Evolutionary conservation across 2,113 vertebrate genomes (phyloP).

Genomic region (Nyctibius bracteatus): DNA sequence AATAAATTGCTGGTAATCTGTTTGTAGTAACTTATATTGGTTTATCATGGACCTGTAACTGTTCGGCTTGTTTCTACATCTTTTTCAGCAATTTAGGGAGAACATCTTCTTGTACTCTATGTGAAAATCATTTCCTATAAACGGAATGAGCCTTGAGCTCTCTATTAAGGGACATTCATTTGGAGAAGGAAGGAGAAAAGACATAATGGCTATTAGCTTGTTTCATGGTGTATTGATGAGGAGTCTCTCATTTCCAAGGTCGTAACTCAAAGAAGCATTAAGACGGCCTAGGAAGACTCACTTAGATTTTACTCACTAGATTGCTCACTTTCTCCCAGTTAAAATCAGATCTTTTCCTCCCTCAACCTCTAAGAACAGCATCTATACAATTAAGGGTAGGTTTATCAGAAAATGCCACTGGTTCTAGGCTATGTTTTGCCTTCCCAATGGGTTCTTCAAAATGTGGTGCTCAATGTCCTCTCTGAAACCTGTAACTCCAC

Average conservation of each 20-base stretch:
- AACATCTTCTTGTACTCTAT: not conserved
- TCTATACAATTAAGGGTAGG: not conserved
- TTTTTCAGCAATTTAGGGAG: slow-evolving; percentile 24
- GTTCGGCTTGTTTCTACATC: not conserved
- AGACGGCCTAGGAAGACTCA: not conserved
- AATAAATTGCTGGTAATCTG: not conserved
- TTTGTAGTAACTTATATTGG: not conserved
- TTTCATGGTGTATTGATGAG: slow-evolving; percentile 22
- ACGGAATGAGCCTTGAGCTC: slow-evolving; percentile 3
- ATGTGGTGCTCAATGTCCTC: accelerated
- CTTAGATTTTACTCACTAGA: not conserved
- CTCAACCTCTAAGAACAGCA: not conserved
- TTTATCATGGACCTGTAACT: not conserved
- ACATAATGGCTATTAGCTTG: not conserved
- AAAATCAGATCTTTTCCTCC: not conserved
- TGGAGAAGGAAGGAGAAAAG: not conserved
- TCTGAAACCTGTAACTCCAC: not conserved
- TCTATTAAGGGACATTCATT: not conserved
- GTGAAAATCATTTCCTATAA: slow-evolving; percentile 23
- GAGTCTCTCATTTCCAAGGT: not conserved
- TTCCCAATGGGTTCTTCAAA: not conserved
- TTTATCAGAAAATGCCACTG: not conserved
- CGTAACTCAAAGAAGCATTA: not conserved
- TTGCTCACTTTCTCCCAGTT: not conserved
- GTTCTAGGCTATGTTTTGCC: not conserved